Evolutionary conservation across 2,113 vertebrate genomes (phyloP), one percentile per base, ranked within the genome.

Genomic region (Chauna torquata): DNA sequence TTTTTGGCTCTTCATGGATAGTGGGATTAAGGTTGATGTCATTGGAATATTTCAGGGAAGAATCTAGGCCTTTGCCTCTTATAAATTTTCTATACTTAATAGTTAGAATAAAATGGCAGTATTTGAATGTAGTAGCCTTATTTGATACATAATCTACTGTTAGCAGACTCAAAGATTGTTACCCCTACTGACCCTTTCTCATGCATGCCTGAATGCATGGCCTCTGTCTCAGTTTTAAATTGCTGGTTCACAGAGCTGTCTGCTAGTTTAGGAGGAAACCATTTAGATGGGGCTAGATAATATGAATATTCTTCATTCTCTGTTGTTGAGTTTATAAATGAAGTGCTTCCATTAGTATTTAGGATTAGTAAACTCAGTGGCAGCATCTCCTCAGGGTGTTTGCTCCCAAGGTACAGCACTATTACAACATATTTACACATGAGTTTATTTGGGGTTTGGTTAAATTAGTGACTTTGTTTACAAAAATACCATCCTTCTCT

Each of bases 391-490:
- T 85, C 68, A n/a, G 25, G 20, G 78, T 94, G 74, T 97, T 94
- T 97, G 64, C 52, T 97, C 82, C 90, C 80, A 92, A 96, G 96
- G 93, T 97, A 69, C 77, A 83, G n/a, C 78, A 45, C 92, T 95
- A 94, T 95, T 94, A 75, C 82, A 79, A 58, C 74, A 93, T 97
- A 97, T 97, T 97, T 97, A 95, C 88, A 86, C 66, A 95, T 50
- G 82, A 82, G 77, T 97, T 97, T 97, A 96, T 98, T 98, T 92
- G 91, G 88, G 97, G 97, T 84, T 88, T 58, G 82, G 69, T 95
- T 95, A 97, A 97, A 97, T 98, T 97, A 98, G 86, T 20, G 52
- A 92, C 94, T 98, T 97, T 97, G 95, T 97, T 98, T 98, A 97
- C 90, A 97, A 97, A 98, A 98, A 98, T 96, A 97, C 72, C 80